Evolutionary conservation across 2,888 invertebrate genomes (phyloP), one percentile per base, ranked within the genome.

Genomic region (Tachina fera): DNA sequence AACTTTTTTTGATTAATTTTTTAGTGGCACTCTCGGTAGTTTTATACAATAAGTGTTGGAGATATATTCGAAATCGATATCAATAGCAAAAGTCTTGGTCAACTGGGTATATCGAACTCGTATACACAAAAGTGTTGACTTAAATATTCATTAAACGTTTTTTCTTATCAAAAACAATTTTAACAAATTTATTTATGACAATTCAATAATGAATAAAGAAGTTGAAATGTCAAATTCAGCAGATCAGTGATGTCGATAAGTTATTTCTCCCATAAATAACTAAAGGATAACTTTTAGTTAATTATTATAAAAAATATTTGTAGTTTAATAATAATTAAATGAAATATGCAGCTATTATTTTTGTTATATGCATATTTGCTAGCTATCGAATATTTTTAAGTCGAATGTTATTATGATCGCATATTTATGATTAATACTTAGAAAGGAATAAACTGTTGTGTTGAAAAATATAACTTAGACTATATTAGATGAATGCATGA

Each of bases 171-270:
- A 61, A 78, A 78, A 67, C 56, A 51, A 53, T 31, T 63, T 70
- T 31, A 39, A 70, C 22, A 41, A 11, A 4, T n/a, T 43, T 65
- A 65, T 56, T 45, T 58, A 67, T 47, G 16, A 39, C 47, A 67
- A 67, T 47, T 39, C 77, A 47, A 45, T 49, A 58, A 39, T 41
- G 19, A 47, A 58, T 65, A 58, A 67, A 77, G 58, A 58, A 63
- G 75, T 51, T 43, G 51, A 75, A 75, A 22, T 75, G 75, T 63
- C 75, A 75, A 75, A 65, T 75, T 53, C 75, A 75, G 75, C 63
- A 43, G 75, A 63, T n/a, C n/a, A n/a, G 10, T 43, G 9, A 63
- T 31, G 11, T 11, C 6, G 31, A 49, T 53, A 49, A 31, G 39
- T 45, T 47, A n/a, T 51, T 31, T 68, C 14, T 63, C 11, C 43